phyloP scores from a whole-genome alignment of 2,113 vertebrate genomes.

The Stegostoma tigrinum region DNA sequence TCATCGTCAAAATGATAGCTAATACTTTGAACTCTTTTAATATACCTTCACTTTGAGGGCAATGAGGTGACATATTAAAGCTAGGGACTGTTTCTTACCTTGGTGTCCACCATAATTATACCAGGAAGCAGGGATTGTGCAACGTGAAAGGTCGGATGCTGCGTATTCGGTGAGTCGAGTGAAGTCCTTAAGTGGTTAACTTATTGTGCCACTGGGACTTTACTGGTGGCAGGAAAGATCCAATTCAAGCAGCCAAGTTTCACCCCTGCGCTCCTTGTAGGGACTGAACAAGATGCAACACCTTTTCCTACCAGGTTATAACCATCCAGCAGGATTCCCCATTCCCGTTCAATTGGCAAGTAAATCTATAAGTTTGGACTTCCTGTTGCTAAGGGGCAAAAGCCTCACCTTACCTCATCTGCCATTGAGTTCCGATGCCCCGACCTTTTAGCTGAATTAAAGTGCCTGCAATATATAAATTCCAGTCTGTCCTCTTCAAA shows the following conservation, averaged over 20 bases:
- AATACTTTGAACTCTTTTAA: background rate
- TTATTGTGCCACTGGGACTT: background rate
- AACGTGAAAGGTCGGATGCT: too few species aligned
- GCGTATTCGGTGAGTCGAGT: too few species aligned
- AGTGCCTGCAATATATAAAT: background rate
- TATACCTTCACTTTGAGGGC: background rate
- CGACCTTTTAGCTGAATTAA: background rate
- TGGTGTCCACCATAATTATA: too few species aligned
- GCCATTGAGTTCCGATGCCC: background rate
- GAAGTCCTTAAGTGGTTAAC: too few species aligned
- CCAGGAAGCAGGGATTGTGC: too few species aligned
- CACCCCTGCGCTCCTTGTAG: background rate
- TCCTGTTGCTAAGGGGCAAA: background rate
- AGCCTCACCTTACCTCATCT: background rate
- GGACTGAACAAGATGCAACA: background rate
- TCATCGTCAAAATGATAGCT: background rate
- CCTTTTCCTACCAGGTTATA: too few species aligned
- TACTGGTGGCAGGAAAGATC: background rate
- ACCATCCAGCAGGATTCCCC: background rate
- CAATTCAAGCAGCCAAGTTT: background rate
- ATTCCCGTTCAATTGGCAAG: background rate
- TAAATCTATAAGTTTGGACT: background rate
- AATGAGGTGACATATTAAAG: background rate
- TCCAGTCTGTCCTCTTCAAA: background rate
- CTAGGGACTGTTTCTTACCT: too few species aligned